phyloP scores from a whole-genome alignment of 2,888 invertebrate species.

The Frankliniella intonsa region DNA sequence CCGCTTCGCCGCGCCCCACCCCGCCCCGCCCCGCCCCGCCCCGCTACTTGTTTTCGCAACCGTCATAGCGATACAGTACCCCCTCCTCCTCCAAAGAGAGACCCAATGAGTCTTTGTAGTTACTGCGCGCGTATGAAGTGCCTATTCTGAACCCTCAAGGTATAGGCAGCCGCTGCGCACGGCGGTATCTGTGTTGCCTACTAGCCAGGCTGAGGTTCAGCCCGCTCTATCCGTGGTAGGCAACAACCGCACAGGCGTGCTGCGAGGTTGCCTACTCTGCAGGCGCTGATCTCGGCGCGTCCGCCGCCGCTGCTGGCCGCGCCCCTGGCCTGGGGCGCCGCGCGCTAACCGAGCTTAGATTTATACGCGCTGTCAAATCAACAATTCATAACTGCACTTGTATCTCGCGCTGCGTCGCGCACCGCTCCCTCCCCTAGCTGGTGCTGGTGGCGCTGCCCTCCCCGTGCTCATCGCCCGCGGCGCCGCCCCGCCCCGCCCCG shows the following conservation, averaged over 20 bases:
- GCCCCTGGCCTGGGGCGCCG: neutral
- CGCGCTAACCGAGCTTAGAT: slow-evolving; percentile 30
- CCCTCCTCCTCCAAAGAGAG: no score
- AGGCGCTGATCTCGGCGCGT: slow-evolving; percentile 25
- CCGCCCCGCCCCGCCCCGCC: neutral
- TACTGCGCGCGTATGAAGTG: no score
- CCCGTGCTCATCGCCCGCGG: slow-evolving; percentile 52
- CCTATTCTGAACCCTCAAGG: no score
- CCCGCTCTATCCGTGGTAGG: no score
- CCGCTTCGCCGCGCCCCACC: slow-evolving; percentile 37
- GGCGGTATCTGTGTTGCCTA: neutral
- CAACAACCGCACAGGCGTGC: no score
- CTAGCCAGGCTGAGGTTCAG: no score
- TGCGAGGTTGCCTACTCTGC: neutral
- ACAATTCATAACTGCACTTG: slow-evolving; percentile 44
- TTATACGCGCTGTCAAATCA: slow-evolving; percentile 30
- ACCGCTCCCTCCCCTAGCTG: neutral
- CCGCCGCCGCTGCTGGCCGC: slow-evolving; percentile 20
- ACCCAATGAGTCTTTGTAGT: no score
- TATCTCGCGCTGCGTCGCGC: slow-evolving; percentile 43
- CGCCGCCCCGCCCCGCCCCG: slow-evolving; percentile 34
- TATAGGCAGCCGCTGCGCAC: no score
- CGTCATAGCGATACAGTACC: no score
- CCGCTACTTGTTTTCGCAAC: neutral
- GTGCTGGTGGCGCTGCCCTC: slow-evolving; percentile 37